phyloP scores from a whole-genome alignment of 2,113 vertebrate genomes.

The Pyxicephalus adspersus region DNA sequence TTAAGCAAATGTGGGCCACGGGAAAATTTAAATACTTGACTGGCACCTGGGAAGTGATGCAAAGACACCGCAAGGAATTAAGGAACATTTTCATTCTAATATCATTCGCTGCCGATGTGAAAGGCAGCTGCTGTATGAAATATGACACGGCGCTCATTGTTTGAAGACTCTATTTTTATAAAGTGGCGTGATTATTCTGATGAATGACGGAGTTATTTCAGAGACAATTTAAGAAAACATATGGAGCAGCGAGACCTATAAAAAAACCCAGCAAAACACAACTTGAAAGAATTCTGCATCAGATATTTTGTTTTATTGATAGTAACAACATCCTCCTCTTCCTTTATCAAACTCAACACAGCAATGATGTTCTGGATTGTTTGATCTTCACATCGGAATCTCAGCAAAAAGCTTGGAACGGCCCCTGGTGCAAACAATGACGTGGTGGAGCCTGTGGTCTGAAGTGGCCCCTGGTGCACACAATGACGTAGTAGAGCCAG shows the following conservation, averaged over 20 bases:
- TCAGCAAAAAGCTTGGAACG: too few relatives aligned
- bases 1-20: conserved; percentile 2
- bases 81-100: not conserved
- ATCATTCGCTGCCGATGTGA: conserved; percentile 11
- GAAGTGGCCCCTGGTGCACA: too few relatives aligned
- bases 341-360: too few relatives aligned
- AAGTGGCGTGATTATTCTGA: conserved; percentile 8
- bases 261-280: not conserved
- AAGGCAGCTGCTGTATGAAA: conserved; percentile 19
- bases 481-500: too few relatives aligned
- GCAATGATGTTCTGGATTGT: too few relatives aligned
- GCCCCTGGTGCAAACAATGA: too few relatives aligned
- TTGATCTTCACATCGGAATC: too few relatives aligned
- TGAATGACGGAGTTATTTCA: conserved; percentile 46
- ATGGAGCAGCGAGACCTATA: conserved; percentile 21
- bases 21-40: conserved; percentile 13
- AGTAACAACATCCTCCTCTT: not conserved
- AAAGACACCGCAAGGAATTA: not conserved
- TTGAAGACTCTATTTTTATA: conserved; percentile 45
- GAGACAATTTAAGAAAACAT: conserved; percentile 25
- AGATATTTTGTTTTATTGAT: not conserved
- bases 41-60: conserved; percentile 16
- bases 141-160: conserved; percentile 30
- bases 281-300: not conserved
- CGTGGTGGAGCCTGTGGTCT: too few relatives aligned